Conservation (phyloP, 2,888 invertebrate genomes). For the Lycocerus yunnanus region DNA sequence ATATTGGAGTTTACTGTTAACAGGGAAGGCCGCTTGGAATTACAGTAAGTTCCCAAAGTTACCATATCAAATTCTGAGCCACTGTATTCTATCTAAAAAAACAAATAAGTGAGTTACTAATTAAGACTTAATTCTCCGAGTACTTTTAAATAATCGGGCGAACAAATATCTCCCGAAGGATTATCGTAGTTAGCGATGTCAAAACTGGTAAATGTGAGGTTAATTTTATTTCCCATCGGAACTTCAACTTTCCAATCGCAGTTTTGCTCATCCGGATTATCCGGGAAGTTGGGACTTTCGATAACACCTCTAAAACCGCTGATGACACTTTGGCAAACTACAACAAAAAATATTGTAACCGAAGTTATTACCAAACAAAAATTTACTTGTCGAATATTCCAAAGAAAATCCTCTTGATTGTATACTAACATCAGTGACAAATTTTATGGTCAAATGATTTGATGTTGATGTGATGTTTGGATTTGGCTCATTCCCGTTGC, state of each 20-base stretch:
- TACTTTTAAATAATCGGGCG: slow-evolving; percentile 63
- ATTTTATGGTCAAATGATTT: slow-evolving; percentile 72
- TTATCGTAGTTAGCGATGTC: slow-evolving; percentile 41
- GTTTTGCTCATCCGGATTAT: slow-evolving; percentile 62
- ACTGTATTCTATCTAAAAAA: slow-evolving; percentile 1
- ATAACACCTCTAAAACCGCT: slow-evolving; percentile 75
- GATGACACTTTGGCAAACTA: slow-evolving; percentile 68
- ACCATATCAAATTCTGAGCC: slow-evolving; percentile 39
- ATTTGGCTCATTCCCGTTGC: slow-evolving; percentile 55
- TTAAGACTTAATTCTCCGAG: too few species aligned
- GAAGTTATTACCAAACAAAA: too few species aligned
- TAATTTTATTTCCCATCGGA: slow-evolving; percentile 77
- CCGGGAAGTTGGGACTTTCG: slow-evolving; percentile 85
- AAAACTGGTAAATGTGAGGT: slow-evolving; percentile 82
- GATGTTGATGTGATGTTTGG: slow-evolving; percentile 61
- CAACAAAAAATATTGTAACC: slow-evolving; percentile 18
- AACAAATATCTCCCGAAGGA: slow-evolving; percentile 54
- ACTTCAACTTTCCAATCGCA: slow-evolving; percentile 81
- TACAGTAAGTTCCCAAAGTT: slow-evolving; percentile 56
- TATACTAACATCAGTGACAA: slow-evolving; percentile 69
- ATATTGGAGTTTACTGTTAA: slow-evolving; percentile 63
- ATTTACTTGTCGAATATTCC: slow-evolving; percentile 66
- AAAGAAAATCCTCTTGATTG: slow-evolving; percentile 78
- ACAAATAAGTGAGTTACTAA: not conserved
- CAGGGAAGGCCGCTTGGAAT: slow-evolving; percentile 57